A percentile compares a stretch with the other conserved stretches of the same genome.
Conservation (phyloP, 2,113 vertebrate genomes). For the Notothenia coriiceps region DNA sequence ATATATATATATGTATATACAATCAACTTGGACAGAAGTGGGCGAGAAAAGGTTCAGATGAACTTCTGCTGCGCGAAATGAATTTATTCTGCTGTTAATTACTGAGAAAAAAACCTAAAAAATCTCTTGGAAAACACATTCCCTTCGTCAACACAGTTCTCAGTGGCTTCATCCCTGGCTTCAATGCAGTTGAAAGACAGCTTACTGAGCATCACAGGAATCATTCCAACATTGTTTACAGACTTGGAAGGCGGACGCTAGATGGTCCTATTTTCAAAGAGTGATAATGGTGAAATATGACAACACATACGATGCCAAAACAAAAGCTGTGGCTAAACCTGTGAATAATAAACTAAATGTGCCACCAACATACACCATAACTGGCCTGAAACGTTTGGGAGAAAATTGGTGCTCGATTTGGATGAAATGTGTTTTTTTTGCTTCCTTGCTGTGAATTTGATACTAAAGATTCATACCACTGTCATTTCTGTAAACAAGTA, state of each 20-base stretch:
- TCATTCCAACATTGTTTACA: neutral
- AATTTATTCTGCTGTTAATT: constrained; percentile 8
- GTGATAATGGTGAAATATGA: constrained; percentile 17
- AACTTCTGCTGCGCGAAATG: neutral
- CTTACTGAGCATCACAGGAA: neutral
- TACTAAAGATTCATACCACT: neutral
- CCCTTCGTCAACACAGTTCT: neutral
- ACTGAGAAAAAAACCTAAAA: constrained; percentile 7
- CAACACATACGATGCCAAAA: neutral
- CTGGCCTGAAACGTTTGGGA: neutral
- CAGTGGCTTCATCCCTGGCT: neutral
- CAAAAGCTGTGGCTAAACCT: constrained; percentile 1
- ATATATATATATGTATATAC: constrained; percentile 10
- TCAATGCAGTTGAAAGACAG: constrained; percentile 3
- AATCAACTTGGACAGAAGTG: constrained; percentile 16
- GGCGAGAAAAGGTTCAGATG: constrained; percentile 12
- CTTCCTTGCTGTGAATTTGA: neutral
- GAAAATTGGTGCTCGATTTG: neutral
- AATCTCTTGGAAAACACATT: constrained; percentile 6
- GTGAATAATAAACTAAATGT: neutral
- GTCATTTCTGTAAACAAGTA: too few relatives aligned
- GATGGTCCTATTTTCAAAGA: constrained; percentile 20
- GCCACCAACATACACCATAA: neutral
- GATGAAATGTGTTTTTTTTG: neutral
- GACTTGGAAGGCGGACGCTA: neutral